Base-by-base conservation (phyloP, 1,140 invertebrate species). In the Eupeodes corollae region DNA sequence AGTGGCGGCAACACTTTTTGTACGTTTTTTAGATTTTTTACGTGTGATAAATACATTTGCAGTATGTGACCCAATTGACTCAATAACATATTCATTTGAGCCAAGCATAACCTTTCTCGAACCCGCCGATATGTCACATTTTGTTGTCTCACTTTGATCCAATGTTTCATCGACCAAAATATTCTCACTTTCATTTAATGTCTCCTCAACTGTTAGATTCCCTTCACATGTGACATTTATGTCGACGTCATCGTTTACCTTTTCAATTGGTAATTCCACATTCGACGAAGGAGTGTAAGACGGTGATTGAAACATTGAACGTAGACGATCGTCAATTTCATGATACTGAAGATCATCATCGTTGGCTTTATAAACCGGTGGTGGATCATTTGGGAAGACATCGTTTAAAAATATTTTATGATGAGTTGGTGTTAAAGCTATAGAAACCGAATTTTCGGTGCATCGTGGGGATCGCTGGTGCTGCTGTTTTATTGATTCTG, bases 71-170 rank as follows among this genome's bases (percentile, higher is more conserved):
- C 44, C 42, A 32, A 61, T 47, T n/a, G 52, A 52, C 44, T 65
- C 63, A 15, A 58, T 65, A 41, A 58, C 58, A 50, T 65, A 65
- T 33, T 65, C 56, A 6, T 53, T 59, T 6, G 55, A 40, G n/a
- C 63, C 63, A 8, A 65, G 40, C 0, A 62, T 61, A n/a, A 59
- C 56, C 30, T 47, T 19, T 11, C 8, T 19, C 14, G 34, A 14
- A 30, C n/a, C 6, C 39, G 34, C 11, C 37, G 31, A 30, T 5
- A 13, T 2, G 15, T 35, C 40, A 15, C 21, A 26, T 26, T 26
- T 3, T 8, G 21, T 18, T 43, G 16, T 3, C 9, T 6, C 35
- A 13, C 16, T 32, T 45, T 35, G 30, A 45, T 35, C 18, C 3
- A 12, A 9, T 3, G 12, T n/a, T 5, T 30, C 21, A 15, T 26